phyloP scores from a whole-genome alignment of 1,140 invertebrate genomes.

The Listronotus oregonensis region DNA sequence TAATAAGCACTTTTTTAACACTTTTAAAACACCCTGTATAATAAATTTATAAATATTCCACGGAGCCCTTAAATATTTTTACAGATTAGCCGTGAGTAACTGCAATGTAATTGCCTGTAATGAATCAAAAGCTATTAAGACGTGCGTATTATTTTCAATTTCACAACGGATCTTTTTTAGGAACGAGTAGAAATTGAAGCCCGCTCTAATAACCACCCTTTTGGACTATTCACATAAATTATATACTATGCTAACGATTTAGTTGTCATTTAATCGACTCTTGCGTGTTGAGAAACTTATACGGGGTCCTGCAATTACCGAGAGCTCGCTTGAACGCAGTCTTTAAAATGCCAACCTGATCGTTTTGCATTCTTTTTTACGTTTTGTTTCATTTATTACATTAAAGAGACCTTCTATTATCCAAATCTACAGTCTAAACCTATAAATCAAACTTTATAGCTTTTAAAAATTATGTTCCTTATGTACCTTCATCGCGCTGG shows the following conservation, averaged over 20 bases:
- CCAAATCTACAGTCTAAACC: conserved; percentile 12
- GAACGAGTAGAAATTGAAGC: conserved; percentile 17
- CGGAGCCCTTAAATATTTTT: no score
- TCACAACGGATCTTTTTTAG: conserved; percentile 14
- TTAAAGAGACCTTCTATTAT: conserved; percentile 26
- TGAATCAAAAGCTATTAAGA: conserved; percentile 19
- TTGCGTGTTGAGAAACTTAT: conserved; percentile 37
- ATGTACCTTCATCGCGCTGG: background rate
- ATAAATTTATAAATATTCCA: no score
- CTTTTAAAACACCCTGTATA: no score
- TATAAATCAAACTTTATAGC: background rate
- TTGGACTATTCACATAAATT: conserved; percentile 35
- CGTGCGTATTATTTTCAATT: conserved; percentile 29
- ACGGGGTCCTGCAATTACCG: conserved; percentile 34
- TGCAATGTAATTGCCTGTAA: conserved; percentile 19
- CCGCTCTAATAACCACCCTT: conserved; percentile 32
- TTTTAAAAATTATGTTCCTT: background rate
- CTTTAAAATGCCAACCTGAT: conserved; percentile 33
- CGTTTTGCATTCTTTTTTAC: conserved; percentile 20
- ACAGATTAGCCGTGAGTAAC: conserved; percentile 7
- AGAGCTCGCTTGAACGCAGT: conserved; percentile 29
- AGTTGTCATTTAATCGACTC: conserved; percentile 35
- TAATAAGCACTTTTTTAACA: no score
- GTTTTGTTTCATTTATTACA: conserved; percentile 25
- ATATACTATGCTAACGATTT: conserved; percentile 35